Percentiles rank a stretch among this genome's conserved stretches.
phyloP scores from a whole-genome alignment of 2,113 vertebrate genomes.

The Rhineura floridana region DNA sequence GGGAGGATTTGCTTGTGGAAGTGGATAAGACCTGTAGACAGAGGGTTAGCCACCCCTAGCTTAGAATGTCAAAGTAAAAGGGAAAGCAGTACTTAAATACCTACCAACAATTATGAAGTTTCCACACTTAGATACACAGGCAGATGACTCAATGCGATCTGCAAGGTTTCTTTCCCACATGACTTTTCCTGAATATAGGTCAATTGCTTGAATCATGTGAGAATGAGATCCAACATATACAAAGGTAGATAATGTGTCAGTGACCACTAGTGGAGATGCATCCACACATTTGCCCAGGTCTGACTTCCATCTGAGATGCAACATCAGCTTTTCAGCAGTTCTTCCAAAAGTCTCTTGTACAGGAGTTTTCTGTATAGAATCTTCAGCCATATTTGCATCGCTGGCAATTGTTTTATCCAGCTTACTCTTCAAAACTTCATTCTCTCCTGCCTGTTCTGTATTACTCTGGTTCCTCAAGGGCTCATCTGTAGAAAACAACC shows the following conservation, averaged over 20 bases:
- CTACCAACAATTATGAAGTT: slow-evolving; percentile 86
- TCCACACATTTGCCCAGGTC: slow-evolving; percentile 93
- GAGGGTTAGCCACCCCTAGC: too few species aligned
- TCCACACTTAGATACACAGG: slow-evolving; percentile 87
- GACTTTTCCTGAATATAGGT: slow-evolving; percentile 81
- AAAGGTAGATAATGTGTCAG: slow-evolving; percentile 38
- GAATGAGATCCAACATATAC: slow-evolving; percentile 94
- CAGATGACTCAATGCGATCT: slow-evolving; percentile 91
- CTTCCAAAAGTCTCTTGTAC: neutral
- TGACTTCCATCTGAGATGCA: slow-evolving; percentile 85
- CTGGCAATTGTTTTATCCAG: neutral
- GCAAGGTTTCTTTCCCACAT: slow-evolving; percentile 90
- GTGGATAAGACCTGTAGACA: too few species aligned
- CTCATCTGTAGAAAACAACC: slow-evolving; percentile 40
- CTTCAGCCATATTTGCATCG: neutral
- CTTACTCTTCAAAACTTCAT: slow-evolving; percentile 21
- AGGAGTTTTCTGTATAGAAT: slow-evolving; percentile 10
- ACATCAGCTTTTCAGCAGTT: slow-evolving; percentile 43
- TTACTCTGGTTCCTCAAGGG: neutral
- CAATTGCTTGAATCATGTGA: slow-evolving; percentile 85
- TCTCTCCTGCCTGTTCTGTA: neutral
- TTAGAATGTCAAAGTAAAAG: slow-evolving; percentile 19
- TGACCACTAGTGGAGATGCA: slow-evolving; percentile 87
- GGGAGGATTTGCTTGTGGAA: too few species aligned
- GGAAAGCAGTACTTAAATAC: slow-evolving; percentile 56